Percentiles rank a stretch among this genome's conserved stretches.
Evolutionary conservation across 2,113 vertebrate species (phyloP).

Genomic region (Jaculus jaculus): DNA sequence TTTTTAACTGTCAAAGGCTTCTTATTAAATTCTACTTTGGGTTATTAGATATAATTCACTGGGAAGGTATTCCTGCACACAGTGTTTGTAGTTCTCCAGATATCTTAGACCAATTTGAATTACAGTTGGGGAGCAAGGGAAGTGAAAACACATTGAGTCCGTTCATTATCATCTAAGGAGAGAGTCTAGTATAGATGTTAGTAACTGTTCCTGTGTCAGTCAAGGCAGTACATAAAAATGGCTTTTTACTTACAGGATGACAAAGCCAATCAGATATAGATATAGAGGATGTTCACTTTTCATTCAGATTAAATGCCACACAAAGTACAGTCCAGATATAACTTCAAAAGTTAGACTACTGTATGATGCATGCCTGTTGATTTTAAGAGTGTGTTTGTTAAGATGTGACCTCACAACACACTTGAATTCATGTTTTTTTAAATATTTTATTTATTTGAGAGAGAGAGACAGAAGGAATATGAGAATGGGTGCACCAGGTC

Average conservation of each 20-base stretch:
- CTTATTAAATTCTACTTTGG: slow-evolving; percentile 42
- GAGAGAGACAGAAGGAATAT: too few species aligned
- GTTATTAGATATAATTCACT: slow-evolving; percentile 35
- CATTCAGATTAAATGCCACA: background rate
- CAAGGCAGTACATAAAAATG: background rate
- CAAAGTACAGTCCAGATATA: background rate
- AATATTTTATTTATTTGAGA: too few species aligned
- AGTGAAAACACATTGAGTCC: slow-evolving; percentile 16
- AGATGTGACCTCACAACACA: too few species aligned
- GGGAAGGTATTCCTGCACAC: background rate
- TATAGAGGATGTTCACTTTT: background rate
- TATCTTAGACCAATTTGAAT: slow-evolving; percentile 15
- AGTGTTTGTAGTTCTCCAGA: background rate
- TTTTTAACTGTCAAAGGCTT: slow-evolving; percentile 42
- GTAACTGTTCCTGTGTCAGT: background rate
- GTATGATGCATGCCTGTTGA: background rate
- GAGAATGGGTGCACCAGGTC: too few species aligned
- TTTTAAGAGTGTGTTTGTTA: too few species aligned
- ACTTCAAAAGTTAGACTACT: background rate
- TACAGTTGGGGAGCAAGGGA: background rate
- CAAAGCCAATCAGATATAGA: background rate
- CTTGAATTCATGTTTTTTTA: background rate
- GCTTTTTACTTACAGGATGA: background rate
- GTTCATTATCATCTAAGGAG: background rate
- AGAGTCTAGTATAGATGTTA: background rate